These are phyloP conservation scores for Stegostoma tigrinum DNA, from an alignment of 2,113 vertebrate species.

Conservation along the genomic window DNA sequence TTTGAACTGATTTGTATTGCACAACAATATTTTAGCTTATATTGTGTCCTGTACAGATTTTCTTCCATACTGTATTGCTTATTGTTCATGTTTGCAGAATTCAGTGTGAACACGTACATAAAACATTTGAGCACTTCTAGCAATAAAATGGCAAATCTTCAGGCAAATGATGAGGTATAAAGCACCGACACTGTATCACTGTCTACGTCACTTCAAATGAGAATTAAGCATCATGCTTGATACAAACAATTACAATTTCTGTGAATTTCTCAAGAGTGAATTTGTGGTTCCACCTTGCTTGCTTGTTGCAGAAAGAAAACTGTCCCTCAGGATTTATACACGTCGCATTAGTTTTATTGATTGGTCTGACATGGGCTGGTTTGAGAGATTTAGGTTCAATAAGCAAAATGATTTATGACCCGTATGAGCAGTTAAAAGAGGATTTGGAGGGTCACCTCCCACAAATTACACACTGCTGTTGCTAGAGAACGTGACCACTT, in stretches of 20 bases:
- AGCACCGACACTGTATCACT: too few species aligned
- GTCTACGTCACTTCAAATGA: not conserved
- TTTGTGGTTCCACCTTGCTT: conserved; percentile 14
- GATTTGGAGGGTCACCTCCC: not conserved
- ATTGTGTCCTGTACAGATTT: not conserved
- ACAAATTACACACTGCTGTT: conserved; percentile 15
- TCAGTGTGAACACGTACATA: not conserved
- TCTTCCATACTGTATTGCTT: not conserved
- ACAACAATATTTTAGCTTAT: not conserved
- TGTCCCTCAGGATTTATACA: not conserved
- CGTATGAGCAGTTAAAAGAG: conserved; percentile 2
- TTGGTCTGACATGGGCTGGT: conserved; percentile 8
- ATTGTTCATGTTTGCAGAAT: not conserved
- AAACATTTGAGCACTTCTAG: not conserved
- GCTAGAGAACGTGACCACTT: conserved; percentile 13
- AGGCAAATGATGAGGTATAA: not conserved
- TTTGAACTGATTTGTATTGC: not conserved
- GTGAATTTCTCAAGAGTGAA: not conserved
- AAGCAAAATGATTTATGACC: conserved; percentile 19
- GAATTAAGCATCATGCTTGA: not conserved
- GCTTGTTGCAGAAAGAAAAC: not conserved
- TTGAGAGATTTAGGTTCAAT: conserved; percentile 26
- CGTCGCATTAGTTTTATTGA: conserved; percentile 23
- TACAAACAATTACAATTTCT: conserved; percentile 10
- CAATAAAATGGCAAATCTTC: not conserved